These are phyloP conservation scores for Vicugna pacos DNA, from an alignment of 2,113 vertebrate genomes.

Conservation along the genomic window DNA sequence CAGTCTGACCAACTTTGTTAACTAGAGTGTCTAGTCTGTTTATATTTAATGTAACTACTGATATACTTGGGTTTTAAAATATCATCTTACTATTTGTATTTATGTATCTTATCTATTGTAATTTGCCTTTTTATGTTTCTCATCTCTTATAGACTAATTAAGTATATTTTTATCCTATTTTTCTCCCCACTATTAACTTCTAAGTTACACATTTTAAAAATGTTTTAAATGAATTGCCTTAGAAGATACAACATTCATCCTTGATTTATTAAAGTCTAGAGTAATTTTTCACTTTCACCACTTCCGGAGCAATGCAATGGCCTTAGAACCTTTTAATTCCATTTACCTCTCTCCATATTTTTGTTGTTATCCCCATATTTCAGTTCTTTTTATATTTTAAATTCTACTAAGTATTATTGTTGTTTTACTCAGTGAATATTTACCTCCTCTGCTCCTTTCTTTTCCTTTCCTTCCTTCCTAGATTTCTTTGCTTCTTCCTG, in stretches of 20 bases:
- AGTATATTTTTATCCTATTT: conserved; percentile 37
- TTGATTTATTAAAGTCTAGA: conserved; percentile 14
- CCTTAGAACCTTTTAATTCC: conserved; percentile 19
- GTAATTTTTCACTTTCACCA: not conserved
- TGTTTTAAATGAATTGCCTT: not conserved
- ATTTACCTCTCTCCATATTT: not conserved
- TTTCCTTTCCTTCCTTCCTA: not conserved
- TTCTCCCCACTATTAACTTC: not conserved
- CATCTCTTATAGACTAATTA: not conserved
- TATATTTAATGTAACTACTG: not conserved
- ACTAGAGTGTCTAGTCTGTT: conserved; percentile 17
- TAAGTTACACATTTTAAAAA: not conserved
- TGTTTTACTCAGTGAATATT: conserved; percentile 18
- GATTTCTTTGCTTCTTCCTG: not conserved
- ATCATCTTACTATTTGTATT: not conserved
- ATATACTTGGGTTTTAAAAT: conserved; percentile 6
- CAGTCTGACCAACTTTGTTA: not conserved
- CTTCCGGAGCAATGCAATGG: not conserved
- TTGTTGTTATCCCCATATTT: conserved; percentile 1
- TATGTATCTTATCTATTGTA: not conserved
- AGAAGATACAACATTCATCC: not conserved
- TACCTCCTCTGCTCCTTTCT: not conserved
- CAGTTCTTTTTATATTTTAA: not conserved
- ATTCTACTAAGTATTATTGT: not conserved
- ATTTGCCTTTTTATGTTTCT: not conserved